Evolutionary conservation across 2,888 invertebrate genomes (phyloP).

Genomic region (Polyommatus iphigenia): DNA sequence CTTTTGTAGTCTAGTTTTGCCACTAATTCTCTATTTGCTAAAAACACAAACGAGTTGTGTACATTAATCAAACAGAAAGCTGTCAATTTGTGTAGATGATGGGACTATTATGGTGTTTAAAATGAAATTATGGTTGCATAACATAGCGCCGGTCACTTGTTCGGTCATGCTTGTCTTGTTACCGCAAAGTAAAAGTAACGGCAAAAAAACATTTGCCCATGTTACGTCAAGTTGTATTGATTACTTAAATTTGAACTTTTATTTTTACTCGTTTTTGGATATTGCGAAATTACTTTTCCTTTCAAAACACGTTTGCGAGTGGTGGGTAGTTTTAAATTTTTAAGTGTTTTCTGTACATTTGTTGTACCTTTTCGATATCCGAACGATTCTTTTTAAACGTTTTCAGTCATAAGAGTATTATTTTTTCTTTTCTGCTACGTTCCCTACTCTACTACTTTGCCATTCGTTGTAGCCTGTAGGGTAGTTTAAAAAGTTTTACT

Average conservation of each 20-base stretch:
- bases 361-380: neutral
- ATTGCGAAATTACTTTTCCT: neutral
- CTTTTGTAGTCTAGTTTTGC: neutral
- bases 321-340: neutral
- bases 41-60: neutral
- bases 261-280: neutral
- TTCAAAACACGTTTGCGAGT: neutral
- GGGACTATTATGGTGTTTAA: slow-evolving; percentile 18
- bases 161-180: slow-evolving; percentile 17
- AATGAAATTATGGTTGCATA: slow-evolving; percentile 22
- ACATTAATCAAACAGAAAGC: neutral
- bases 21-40: neutral
- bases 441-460: no score
- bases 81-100: neutral
- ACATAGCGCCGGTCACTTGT: neutral
- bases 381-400: no score
- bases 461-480: neutral
- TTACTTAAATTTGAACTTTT: neutral
- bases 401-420: no score
- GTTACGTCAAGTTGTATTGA: neutral
- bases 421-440: no score
- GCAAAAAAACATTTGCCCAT: no score
- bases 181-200: slow-evolving; percentile 26
- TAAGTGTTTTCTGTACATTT: neutral
- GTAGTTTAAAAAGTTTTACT: neutral